Percentiles rank a stretch among this genome's conserved stretches.
phyloP scores from a whole-genome alignment of 2,797 vertebrate genomes.

The Anas bernieri region DNA sequence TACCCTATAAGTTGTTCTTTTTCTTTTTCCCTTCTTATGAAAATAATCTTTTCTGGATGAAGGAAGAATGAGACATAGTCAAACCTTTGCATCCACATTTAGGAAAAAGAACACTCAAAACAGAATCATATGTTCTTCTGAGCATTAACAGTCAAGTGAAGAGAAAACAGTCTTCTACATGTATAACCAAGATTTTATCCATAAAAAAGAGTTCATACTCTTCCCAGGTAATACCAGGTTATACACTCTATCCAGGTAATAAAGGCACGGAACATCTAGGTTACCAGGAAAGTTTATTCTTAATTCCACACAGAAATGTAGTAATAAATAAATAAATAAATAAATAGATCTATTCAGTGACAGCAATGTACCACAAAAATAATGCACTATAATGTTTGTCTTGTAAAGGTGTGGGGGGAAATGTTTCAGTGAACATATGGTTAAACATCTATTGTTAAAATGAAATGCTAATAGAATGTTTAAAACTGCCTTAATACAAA shows the following conservation, averaged over 20 bases:
- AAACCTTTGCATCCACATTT: background rate
- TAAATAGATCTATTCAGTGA: too few species aligned
- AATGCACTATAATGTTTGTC: background rate
- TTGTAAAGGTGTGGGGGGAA: background rate
- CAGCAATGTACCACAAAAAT: background rate
- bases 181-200: background rate
- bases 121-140: background rate
- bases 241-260: background rate
- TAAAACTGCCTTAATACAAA: background rate
- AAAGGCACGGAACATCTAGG: background rate
- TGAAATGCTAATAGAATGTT: background rate
- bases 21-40: background rate
- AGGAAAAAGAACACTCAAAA: background rate
- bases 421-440: background rate
- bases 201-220: background rate
- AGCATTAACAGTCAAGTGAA: background rate
- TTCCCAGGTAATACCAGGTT: too few species aligned
- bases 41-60: background rate
- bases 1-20: background rate
- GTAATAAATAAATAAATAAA: too few species aligned
- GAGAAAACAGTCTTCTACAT: background rate
- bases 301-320: background rate
- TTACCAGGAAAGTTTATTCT: background rate
- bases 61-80: background rate
- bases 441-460: background rate